phyloP scores from a whole-genome alignment of 2,797 vertebrate genomes.

The Poecilia picta region DNA sequence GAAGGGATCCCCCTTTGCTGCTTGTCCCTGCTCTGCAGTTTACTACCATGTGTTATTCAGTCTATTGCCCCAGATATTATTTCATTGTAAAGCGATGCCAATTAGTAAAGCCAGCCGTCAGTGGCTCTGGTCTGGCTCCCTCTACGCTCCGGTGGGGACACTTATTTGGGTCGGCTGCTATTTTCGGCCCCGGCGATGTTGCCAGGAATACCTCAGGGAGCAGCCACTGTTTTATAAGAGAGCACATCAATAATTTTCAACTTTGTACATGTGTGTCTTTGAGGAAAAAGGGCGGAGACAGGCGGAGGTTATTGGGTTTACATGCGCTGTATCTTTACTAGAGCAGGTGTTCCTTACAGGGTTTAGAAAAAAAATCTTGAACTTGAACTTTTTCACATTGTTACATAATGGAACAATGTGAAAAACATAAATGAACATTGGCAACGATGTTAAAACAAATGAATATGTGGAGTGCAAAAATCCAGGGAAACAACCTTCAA shows the following conservation, averaged over 20 bases:
- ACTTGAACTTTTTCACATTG: background rate
- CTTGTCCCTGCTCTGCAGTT: constrained; percentile 38
- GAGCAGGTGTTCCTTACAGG: background rate
- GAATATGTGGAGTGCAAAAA: background rate
- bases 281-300: constrained; percentile 25
- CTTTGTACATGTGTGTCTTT: constrained; percentile 54
- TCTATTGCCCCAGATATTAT: constrained; percentile 78
- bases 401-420: background rate
- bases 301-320: constrained; percentile 65
- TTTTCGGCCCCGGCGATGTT: constrained; percentile 81
- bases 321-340: constrained; percentile 21
- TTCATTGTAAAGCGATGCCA: constrained; percentile 76
- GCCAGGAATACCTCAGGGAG: constrained; percentile 83
- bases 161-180: constrained; percentile 85
- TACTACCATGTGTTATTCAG: constrained; percentile 57
- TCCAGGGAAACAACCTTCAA: background rate
- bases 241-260: constrained; percentile 83
- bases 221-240: constrained; percentile 82
- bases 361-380: background rate
- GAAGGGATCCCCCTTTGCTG: constrained; percentile 32
- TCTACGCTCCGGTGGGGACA: constrained; percentile 73
- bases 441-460: background rate
- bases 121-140: constrained; percentile 77
- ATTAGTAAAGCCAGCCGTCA: constrained; percentile 74
- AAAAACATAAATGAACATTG: background rate